These are phyloP conservation scores for Pseudochirops cupreus DNA, from an alignment of 2,797 vertebrate genomes.

Conservation along the genomic window DNA sequence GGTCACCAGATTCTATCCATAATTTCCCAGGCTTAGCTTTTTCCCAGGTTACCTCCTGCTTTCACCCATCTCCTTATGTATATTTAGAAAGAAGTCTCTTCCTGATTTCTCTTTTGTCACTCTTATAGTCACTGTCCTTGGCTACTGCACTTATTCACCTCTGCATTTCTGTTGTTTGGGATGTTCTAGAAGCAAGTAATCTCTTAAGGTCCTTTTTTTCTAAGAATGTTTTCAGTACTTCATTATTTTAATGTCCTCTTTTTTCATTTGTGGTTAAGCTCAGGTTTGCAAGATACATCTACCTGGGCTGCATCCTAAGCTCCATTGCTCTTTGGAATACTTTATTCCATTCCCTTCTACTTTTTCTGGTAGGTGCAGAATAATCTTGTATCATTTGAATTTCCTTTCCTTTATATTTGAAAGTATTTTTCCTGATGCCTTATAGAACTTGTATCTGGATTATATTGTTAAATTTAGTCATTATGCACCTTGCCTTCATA, in stretches of 20 bases:
- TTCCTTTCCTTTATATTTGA: neutral
- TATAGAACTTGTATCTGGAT: neutral
- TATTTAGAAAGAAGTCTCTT: neutral
- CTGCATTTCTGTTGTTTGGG: neutral
- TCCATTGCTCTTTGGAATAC: neutral
- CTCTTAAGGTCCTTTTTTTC: neutral
- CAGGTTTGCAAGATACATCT: neutral
- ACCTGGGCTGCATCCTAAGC: neutral
- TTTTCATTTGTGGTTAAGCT: neutral
- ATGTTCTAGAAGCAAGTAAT: neutral
- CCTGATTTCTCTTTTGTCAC: neutral
- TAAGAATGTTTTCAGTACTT: neutral
- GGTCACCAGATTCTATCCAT: neutral
- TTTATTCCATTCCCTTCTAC: neutral
- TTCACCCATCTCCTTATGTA: neutral
- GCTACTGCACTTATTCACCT: neutral
- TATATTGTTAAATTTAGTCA: neutral
- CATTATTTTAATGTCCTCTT: neutral
- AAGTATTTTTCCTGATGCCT: neutral
- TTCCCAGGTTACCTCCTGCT: neutral
- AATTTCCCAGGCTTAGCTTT: neutral
- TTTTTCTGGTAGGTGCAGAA: neutral
- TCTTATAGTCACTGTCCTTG: neutral
- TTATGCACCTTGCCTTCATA: neutral
- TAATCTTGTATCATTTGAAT: neutral